Base-by-base conservation (phyloP, 2,113 vertebrate species). In the Gadus chalcogrammus region DNA sequence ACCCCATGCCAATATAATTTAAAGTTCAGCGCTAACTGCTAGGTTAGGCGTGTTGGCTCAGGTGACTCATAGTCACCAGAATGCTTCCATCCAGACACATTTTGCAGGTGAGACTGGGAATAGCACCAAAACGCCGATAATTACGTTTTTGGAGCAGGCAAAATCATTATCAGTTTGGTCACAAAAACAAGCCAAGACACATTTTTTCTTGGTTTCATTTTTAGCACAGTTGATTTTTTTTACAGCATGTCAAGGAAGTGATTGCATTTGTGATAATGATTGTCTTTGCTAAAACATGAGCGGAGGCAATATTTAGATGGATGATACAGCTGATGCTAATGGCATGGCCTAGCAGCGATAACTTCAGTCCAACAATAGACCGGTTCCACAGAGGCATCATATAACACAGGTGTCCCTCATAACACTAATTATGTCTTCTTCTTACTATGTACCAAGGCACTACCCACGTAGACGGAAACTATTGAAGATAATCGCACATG, bases 1-100 rank as follows among this genome's bases (percentile, higher is more conserved):
- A 87, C 85, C 72, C 84, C 78, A 85, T 83, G 81, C 81, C 84
- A 77, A 59, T 67, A 87, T 86, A 91, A 91, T 88, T 85, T 60
- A 70, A 64, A 86, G 81, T 82, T 82, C 56, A 71, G 79, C 31
- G 66, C 78, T 90, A 90, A 90, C 90, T 91, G 82, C 79, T 76
- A 80, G 89, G 88, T 90, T 79, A 80, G 85, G 83, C 87, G 0
- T 88, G 87, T 91, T 91, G 89, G 89, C 90, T 83, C 79, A 81
- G 81, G 80, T 76, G 81, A 77, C 70, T 74, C 86, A 88, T 88
- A 82, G 1, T 48, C 77, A n/a, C 68, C 83, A n/a, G 22, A 20
- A 24, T 24, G 60, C 60, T 61, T 27, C 18, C 60, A 13, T 61
- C 3, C 55, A 17, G 55, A 17, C 16, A n/a, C 55, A 3, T 17